Evolutionary conservation across 2,113 vertebrate species (phyloP).

Genomic region (Danio rerio): DNA sequence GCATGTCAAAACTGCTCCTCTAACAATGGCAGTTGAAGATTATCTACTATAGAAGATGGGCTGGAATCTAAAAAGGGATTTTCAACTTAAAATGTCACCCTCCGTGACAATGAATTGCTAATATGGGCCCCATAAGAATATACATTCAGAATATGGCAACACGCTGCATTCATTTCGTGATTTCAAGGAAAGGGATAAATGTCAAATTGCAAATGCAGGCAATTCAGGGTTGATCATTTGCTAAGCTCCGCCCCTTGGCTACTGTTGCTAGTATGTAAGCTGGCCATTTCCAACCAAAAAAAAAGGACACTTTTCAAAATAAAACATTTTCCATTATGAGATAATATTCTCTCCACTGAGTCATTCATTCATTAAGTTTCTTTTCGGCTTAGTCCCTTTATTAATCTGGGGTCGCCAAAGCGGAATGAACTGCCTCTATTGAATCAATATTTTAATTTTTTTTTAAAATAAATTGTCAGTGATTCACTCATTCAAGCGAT

Average conservation of each 20-base stretch:
- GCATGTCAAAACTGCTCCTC: constrained; percentile 43
- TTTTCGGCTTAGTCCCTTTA: too few species aligned
- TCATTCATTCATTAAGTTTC: too few species aligned
- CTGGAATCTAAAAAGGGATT: constrained; percentile 23
- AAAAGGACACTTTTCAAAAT: too few species aligned
- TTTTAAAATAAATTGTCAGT: too few species aligned
- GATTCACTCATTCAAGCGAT: too few species aligned
- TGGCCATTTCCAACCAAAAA: too few species aligned
- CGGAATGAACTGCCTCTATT: too few species aligned
- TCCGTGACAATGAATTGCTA: constrained; percentile 49
- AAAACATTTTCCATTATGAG: too few species aligned
- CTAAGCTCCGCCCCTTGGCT: neutral
- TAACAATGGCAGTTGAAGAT: constrained; percentile 37
- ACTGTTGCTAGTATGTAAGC: neutral
- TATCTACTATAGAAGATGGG: constrained; percentile 1
- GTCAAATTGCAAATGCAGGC: neutral
- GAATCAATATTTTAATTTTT: too few species aligned
- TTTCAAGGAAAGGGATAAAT: constrained; percentile 22
- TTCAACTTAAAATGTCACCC: constrained; percentile 61
- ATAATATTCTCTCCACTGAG: too few species aligned
- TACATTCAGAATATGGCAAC: neutral
- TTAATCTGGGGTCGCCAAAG: too few species aligned
- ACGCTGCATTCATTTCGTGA: constrained; percentile 1
- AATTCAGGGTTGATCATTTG: neutral
- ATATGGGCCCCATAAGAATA: neutral